phyloP scores from a whole-genome alignment of 2,888 invertebrate species.

The Amblyjoppa fuscipennis region DNA sequence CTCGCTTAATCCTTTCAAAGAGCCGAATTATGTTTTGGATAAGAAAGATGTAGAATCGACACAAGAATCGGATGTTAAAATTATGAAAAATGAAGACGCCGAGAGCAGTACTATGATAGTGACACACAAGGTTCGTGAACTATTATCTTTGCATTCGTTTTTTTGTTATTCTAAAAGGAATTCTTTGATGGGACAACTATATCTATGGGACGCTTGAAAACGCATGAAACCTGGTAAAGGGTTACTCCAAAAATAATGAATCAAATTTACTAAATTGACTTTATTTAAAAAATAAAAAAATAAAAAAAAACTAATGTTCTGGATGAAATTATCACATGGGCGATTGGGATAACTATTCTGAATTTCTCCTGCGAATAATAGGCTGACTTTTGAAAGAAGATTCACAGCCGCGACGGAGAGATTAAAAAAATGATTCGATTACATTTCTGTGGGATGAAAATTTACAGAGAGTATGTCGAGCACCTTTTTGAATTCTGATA shows the following conservation, averaged over 20 bases:
- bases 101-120: constrained; percentile 81
- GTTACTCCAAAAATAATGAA: not conserved
- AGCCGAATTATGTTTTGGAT: constrained; percentile 73
- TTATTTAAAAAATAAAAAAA: not conserved
- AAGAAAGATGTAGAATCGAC: constrained; percentile 68
- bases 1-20: constrained; percentile 83
- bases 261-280: not conserved
- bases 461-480: not conserved
- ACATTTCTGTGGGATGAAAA: not conserved
- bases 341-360: not conserved
- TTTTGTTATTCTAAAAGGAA: constrained; percentile 21
- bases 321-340: not conserved
- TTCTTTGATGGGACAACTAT: not conserved
- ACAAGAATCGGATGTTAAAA: constrained; percentile 74
- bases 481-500: not conserved
- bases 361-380: not conserved
- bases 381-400: not conserved
- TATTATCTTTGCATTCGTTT: constrained; percentile 32
- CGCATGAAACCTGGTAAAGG: constrained; percentile 3
- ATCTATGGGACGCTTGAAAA: constrained; percentile 36
- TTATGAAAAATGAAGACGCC: constrained; percentile 81
- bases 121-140: constrained; percentile 79
- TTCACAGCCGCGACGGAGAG: not conserved
- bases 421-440: not conserved
- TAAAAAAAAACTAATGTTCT: not conserved